Evolutionary conservation across 2,113 vertebrate genomes (phyloP).

Genomic region (Amphiprion percula): DNA sequence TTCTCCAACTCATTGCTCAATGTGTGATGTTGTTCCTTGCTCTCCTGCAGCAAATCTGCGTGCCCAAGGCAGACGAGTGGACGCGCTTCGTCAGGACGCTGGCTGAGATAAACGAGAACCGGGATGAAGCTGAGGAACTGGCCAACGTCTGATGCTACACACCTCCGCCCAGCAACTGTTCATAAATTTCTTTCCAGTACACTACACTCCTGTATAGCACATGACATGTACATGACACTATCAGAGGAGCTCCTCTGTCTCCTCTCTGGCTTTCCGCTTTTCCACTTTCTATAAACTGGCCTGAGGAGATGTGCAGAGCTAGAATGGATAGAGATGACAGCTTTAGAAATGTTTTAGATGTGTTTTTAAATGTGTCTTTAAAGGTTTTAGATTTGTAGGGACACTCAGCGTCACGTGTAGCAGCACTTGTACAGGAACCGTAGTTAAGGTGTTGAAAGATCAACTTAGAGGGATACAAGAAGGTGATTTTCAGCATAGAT

Average conservation of each 20-base stretch:
- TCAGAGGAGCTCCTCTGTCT: slow-evolving; percentile 3
- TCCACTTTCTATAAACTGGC: slow-evolving; percentile 47
- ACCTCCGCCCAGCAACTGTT: background rate
- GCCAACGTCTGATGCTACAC: slow-evolving; percentile 82
- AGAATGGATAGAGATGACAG: slow-evolving; percentile 54
- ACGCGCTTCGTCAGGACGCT: slow-evolving; percentile 94
- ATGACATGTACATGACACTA: slow-evolving; percentile 38
- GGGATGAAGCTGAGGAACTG: slow-evolving; percentile 96
- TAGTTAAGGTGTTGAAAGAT: slow-evolving; percentile 7
- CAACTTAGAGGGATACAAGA: slow-evolving; percentile 14
- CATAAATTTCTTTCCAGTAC: slow-evolving; percentile 21
- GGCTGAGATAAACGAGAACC: slow-evolving; percentile 95
- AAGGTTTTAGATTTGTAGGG: slow-evolving; percentile 35
- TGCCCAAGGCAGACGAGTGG: slow-evolving; percentile 97
- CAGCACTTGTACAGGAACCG: slow-evolving; percentile 23
- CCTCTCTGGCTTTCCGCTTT: slow-evolving; percentile 47
- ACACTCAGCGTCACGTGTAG: slow-evolving; percentile 40
- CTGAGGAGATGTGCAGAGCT: slow-evolving; percentile 72
- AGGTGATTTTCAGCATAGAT: slow-evolving; percentile 29
- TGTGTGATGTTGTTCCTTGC: background rate
- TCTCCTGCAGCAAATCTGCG: slow-evolving; percentile 92
- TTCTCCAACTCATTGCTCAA: background rate
- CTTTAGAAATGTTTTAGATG: slow-evolving; percentile 23
- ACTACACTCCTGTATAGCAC: slow-evolving; percentile 38
- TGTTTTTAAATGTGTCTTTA: slow-evolving; percentile 41